A percentile compares a stretch with the other conserved stretches of the same genome.
phyloP scores from a whole-genome alignment of 2,888 invertebrate species.

The Napeogenes sylphis region DNA sequence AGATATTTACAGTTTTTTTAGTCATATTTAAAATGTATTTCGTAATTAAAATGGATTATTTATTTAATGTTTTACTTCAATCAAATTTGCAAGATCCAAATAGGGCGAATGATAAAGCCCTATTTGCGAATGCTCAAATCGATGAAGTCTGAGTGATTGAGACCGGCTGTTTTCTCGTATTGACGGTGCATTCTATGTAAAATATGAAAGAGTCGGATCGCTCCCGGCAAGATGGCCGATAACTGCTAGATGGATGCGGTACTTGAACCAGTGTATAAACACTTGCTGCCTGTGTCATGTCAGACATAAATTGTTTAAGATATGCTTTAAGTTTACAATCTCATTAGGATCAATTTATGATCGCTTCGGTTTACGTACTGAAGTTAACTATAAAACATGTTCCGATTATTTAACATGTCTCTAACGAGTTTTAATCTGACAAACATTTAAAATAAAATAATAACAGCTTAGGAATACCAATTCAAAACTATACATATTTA shows the following conservation, averaged over 20 bases:
- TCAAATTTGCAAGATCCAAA: background rate
- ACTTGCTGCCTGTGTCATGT: conserved; percentile 29
- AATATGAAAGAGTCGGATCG: conserved; percentile 63
- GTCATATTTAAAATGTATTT: conserved; percentile 18
- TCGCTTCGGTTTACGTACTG: background rate
- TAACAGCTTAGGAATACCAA: background rate
- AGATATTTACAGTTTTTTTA: conserved; percentile 32
- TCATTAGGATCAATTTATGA: conserved; percentile 30
- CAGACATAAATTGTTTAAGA: conserved; percentile 30
- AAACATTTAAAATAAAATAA: background rate
- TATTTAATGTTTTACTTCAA: background rate
- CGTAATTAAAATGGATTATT: too few species aligned
- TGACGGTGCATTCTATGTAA: conserved; percentile 75
- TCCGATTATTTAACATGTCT: background rate
- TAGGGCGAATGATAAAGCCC: conserved; percentile 39
- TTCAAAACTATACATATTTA: background rate
- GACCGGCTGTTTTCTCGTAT: conserved; percentile 56
- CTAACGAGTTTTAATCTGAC: too few species aligned
- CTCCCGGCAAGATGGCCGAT: conserved; percentile 38
- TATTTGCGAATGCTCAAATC: conserved; percentile 66
- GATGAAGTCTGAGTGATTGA: conserved; percentile 68
- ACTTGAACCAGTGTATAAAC: conserved; percentile 35
- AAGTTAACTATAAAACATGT: background rate
- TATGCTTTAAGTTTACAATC: conserved; percentile 30
- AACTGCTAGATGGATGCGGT: conserved; percentile 51